Evolutionary conservation across 2,888 invertebrate genomes (phyloP).

Genomic region (Tenthredo amoena): DNA sequence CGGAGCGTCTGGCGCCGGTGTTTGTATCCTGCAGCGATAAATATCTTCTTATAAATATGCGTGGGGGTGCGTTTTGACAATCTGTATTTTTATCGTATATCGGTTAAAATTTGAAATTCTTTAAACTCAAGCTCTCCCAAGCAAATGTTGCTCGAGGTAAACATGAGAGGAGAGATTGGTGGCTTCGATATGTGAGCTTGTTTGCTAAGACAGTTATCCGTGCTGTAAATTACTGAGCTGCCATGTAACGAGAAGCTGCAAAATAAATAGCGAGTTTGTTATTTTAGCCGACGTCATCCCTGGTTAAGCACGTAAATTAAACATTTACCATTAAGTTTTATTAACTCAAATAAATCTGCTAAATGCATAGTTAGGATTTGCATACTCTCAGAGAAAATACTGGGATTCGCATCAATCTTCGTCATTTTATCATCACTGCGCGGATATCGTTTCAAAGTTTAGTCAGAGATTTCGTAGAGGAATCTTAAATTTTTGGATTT

Average conservation of each 20-base stretch:
- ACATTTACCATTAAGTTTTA: slow-evolving; percentile 12
- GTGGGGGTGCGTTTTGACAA: neutral
- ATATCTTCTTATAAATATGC: slow-evolving; percentile 22
- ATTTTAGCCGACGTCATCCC: slow-evolving; percentile 28
- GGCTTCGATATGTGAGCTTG: slow-evolving; percentile 27
- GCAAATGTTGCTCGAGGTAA: neutral
- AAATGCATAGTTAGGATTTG: neutral
- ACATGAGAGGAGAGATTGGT: slow-evolving; percentile 33
- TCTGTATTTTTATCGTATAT: slow-evolving; percentile 17
- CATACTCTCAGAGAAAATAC: neutral
- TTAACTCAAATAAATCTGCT: neutral
- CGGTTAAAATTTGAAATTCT: neutral
- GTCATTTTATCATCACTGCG: neutral
- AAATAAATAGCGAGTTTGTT: slow-evolving; percentile 41
- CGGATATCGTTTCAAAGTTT: neutral
- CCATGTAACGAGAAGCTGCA: slow-evolving; percentile 3
- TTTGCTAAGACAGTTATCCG: slow-evolving; percentile 41
- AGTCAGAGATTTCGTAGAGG: neutral
- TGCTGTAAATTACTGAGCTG: slow-evolving; percentile 23
- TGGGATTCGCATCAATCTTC: neutral
- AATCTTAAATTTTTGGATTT: neutral
- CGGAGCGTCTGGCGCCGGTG: slow-evolving; percentile 21
- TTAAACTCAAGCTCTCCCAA: neutral
- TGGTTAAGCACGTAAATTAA: slow-evolving; percentile 41
- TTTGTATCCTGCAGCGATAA: slow-evolving; percentile 6